These are phyloP conservation scores for Oreotrochilus melanogaster DNA, from an alignment of 2,113 vertebrate species.

Conservation along the genomic window DNA sequence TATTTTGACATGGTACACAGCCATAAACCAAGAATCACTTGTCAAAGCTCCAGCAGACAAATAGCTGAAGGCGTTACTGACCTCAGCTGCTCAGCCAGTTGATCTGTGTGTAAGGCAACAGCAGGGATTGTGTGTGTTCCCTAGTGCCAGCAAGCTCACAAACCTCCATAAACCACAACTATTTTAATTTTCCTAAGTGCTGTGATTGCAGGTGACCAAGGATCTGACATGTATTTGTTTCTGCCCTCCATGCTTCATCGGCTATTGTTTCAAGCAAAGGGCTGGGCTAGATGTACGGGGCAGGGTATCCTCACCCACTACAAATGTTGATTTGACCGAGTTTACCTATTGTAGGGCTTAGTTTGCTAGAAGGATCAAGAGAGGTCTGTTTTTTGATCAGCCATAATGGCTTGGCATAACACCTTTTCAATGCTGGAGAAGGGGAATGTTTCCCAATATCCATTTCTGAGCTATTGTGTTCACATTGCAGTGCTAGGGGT, in stretches of 20 bases:
- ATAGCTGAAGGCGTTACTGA: background rate
- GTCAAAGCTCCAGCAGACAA: conserved; percentile 23
- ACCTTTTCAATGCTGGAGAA: background rate
- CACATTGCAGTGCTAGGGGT: conserved; percentile 14
- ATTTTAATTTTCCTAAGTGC: background rate
- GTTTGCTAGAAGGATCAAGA: background rate
- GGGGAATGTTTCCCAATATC: background rate
- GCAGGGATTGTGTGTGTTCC: background rate
- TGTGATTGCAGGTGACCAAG: background rate
- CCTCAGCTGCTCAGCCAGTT: background rate
- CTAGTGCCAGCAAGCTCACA: background rate
- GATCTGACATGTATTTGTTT: background rate
- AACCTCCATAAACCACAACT: accelerated
- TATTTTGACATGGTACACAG: conserved; percentile 51
- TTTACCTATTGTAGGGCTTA: background rate
- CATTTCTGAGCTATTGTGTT: conserved; percentile 2
- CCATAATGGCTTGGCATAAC: background rate
- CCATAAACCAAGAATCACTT: conserved; percentile 48
- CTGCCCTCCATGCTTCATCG: background rate
- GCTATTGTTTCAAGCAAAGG: background rate
- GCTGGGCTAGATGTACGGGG: background rate
- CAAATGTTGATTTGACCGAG: background rate
- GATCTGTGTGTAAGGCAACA: background rate
- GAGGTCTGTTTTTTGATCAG: conserved; percentile 10
- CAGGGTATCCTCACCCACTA: background rate